Conservation (phyloP, 2,113 vertebrate species). For the Bungarus multicinctus region DNA sequence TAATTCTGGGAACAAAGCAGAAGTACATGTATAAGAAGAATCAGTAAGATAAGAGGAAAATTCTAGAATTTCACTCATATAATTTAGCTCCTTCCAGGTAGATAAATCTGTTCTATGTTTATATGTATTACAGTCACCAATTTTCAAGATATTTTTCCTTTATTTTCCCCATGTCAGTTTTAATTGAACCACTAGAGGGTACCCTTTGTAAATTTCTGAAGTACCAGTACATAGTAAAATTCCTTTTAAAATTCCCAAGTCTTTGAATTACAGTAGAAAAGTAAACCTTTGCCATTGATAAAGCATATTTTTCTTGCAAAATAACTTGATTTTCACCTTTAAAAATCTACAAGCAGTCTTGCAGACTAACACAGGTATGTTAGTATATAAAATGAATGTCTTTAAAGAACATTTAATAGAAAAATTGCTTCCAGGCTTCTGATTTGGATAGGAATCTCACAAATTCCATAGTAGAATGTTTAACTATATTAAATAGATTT, state of each 20-base stretch:
- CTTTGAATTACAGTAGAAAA: background rate
- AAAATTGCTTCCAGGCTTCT: background rate
- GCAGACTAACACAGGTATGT: background rate
- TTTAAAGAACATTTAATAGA: background rate
- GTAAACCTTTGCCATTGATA: background rate
- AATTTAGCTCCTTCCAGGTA: background rate
- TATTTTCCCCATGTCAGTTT: background rate
- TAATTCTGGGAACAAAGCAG: background rate
- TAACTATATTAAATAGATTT: constrained; percentile 31
- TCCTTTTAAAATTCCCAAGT: background rate
- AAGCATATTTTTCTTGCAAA: background rate
- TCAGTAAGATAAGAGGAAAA: too few relatives aligned
- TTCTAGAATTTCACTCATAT: background rate
- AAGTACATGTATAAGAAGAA: background rate
- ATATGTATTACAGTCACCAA: background rate
- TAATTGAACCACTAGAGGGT: constrained; percentile 48
- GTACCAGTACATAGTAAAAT: background rate
- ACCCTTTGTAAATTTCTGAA: constrained; percentile 32
- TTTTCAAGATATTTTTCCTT: background rate
- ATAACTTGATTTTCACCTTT: background rate
- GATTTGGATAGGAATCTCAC: background rate
- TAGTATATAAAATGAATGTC: background rate
- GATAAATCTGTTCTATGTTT: background rate
- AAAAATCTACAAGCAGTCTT: constrained; percentile 1
- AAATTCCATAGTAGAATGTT: constrained; percentile 39